A percentile compares a stretch with the other conserved stretches of the same genome.
Conservation (phyloP, 2,888 invertebrate species). For the Neoitamus cyanurus region DNA sequence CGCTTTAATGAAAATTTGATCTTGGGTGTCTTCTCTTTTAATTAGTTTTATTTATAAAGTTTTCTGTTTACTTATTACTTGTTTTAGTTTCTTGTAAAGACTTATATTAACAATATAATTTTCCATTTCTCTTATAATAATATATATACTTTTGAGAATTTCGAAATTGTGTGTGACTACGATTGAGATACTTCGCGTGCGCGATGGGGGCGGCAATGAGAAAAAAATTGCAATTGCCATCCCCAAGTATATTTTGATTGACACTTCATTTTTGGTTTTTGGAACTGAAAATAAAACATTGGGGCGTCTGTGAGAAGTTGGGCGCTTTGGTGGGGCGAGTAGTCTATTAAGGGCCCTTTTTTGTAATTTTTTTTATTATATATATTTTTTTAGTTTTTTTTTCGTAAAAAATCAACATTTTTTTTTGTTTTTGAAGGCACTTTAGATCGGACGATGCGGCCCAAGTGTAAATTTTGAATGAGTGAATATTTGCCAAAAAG, state of each 20-base stretch:
- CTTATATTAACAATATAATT: constrained; percentile 55
- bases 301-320: constrained; percentile 65
- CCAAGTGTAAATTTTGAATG: constrained; percentile 79
- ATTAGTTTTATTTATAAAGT: constrained; percentile 48
- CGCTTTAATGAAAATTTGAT: constrained; percentile 46
- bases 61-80: constrained; percentile 47
- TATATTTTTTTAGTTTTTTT: constrained; percentile 69
- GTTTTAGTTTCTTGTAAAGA: constrained; percentile 52
- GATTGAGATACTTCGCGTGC: constrained; percentile 45
- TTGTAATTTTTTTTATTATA: constrained; percentile 71
- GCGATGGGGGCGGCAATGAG: not conserved
- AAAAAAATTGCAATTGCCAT: constrained; percentile 9
- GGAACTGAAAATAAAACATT: constrained; percentile 52
- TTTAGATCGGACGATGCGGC: constrained; percentile 94
- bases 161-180: constrained; percentile 25
- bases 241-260: constrained; percentile 39
- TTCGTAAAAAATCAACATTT: constrained; percentile 86
- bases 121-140: constrained; percentile 52
- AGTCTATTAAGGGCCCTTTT: constrained; percentile 91
- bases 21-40: constrained; percentile 16
- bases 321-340: constrained; percentile 76
- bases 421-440: constrained; percentile 80
- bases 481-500: constrained; percentile 58
- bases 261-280: constrained; percentile 43
- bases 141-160: constrained; percentile 52